Conservation (phyloP, 1,140 invertebrate genomes). For the Brachionus plicatilis region DNA sequence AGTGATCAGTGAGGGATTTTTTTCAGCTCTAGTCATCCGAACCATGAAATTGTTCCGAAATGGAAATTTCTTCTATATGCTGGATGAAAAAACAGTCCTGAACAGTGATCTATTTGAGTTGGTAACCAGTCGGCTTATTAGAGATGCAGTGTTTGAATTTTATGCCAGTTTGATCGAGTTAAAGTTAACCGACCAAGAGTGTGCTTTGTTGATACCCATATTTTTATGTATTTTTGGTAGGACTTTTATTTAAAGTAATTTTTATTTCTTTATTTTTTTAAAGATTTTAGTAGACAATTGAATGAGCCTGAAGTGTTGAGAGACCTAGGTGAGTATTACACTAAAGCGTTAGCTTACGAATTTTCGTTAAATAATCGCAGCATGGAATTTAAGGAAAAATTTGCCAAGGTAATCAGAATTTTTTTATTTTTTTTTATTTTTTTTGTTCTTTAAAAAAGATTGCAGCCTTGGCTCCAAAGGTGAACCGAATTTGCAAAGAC, state of each 20-base stretch:
- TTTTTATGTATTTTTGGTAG: background rate
- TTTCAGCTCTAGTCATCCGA: background rate
- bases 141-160: conserved; percentile 35
- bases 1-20: background rate
- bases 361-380: background rate
- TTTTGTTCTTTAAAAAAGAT: background rate
- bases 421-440: background rate
- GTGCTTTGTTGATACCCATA: background rate
- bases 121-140: background rate
- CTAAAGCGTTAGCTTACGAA: background rate
- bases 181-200: background rate
- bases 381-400: background rate
- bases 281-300: background rate
- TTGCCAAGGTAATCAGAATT: background rate
- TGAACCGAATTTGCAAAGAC: background rate
- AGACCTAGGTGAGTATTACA: background rate
- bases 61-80: background rate
- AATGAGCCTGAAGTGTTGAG: background rate
- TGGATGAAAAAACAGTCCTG: background rate
- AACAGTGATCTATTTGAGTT: background rate
- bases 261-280: background rate
- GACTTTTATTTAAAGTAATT: background rate
- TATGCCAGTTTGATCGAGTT: background rate
- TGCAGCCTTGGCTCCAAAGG: background rate
- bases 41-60: background rate